Percentiles rank a stretch among this genome's conserved stretches.
Conservation (phyloP, 2,888 invertebrate genomes). For the Cosmia trapezina region DNA sequence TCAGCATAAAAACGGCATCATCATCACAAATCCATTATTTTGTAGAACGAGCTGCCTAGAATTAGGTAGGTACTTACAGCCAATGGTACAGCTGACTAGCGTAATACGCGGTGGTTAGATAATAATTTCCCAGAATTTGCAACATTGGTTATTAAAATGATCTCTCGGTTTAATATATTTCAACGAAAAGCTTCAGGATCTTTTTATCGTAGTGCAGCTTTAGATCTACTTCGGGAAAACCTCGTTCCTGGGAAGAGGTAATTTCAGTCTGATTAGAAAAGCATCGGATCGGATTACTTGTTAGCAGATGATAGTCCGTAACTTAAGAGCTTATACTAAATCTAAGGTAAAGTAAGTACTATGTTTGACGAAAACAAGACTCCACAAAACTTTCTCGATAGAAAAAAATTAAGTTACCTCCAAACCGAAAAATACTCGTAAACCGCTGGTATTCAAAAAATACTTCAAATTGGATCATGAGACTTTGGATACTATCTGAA, state of each 20-base stretch:
- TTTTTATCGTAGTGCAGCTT: not conserved
- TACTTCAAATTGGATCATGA: too few species aligned
- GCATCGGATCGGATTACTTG: not conserved
- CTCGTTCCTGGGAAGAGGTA: not conserved
- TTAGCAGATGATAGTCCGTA: not conserved
- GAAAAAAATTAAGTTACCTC: too few species aligned
- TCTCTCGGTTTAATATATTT: not conserved
- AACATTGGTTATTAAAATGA: not conserved
- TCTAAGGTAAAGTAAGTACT: too few species aligned
- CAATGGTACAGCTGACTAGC: slow-evolving; percentile 7
- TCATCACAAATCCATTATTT: slow-evolving; percentile 1
- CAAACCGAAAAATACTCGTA: too few species aligned
- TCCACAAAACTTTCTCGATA: too few species aligned
- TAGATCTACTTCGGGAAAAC: not conserved
- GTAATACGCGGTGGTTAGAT: not conserved
- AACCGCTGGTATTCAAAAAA: too few species aligned
- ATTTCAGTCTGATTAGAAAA: not conserved
- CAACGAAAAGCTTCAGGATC: not conserved
- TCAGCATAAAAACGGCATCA: not conserved
- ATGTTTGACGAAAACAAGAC: too few species aligned
- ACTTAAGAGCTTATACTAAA: too few species aligned
- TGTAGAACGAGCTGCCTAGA: not conserved
- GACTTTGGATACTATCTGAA: too few species aligned
- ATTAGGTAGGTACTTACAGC: too few species aligned
- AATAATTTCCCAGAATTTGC: slow-evolving; percentile 5